Evolutionary conservation across 2,113 vertebrate species (phyloP).

Genomic region (Tauraco erythrolophus): DNA sequence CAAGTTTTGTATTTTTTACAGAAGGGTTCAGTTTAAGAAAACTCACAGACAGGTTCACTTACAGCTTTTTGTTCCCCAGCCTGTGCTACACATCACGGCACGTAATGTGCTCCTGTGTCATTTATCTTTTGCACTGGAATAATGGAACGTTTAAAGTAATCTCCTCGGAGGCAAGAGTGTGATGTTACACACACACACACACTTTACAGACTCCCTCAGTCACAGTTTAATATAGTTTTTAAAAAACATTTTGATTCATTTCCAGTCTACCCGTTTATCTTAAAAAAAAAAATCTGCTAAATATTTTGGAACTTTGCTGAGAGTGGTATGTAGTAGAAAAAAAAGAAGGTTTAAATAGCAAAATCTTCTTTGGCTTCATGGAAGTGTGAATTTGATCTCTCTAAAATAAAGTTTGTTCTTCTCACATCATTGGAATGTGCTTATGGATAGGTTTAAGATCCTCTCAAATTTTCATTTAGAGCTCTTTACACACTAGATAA

Average conservation of each 20-base stretch:
- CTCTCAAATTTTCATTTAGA: not conserved
- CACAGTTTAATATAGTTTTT: not conserved
- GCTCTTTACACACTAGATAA: not conserved
- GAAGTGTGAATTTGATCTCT: not conserved
- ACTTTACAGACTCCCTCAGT: not conserved
- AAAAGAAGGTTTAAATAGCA: not conserved
- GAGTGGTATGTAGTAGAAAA: not conserved
- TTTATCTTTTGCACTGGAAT: not conserved
- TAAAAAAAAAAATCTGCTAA: not conserved
- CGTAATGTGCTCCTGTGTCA: accelerated
- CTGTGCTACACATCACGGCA: not conserved
- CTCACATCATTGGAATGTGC: not conserved
- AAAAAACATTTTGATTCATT: not conserved
- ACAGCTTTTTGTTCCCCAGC: not conserved
- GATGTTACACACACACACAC: not conserved
- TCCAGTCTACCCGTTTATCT: not conserved
- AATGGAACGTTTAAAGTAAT: not conserved
- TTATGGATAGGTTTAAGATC: not conserved
- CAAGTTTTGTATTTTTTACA: not conserved
- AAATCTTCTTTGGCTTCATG: not conserved
- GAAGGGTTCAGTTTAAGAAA: not conserved
- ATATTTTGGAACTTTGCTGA: not conserved
- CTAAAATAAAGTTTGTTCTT: not conserved
- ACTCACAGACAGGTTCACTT: not conserved
- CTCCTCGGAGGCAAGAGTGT: not conserved